A percentile compares a stretch with the other conserved stretches of the same genome.
Conservation (phyloP, 1,140 invertebrate genomes). For the Listronotus oregonensis region DNA sequence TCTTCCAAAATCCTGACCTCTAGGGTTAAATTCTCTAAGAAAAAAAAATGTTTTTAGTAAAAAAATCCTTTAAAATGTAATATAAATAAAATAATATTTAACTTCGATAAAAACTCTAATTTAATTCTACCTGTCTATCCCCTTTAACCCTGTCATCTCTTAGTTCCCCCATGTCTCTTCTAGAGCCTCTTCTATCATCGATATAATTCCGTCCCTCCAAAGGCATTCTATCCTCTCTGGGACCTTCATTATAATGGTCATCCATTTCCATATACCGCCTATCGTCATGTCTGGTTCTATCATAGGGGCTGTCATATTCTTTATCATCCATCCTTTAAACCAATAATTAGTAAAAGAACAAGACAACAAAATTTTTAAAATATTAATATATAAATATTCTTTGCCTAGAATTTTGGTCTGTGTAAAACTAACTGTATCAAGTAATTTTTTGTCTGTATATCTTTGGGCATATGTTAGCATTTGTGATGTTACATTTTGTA, state of each 20-base stretch:
- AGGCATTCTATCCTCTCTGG: slow-evolving; percentile 48
- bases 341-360: background rate
- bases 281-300: slow-evolving; percentile 47
- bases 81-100: too few relatives aligned
- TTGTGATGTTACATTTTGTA: too few relatives aligned
- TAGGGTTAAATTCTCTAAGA: too few relatives aligned
- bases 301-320: slow-evolving; percentile 51
- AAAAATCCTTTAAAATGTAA: too few relatives aligned
- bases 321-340: slow-evolving; percentile 47
- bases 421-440: too few relatives aligned
- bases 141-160: slow-evolving; percentile 46
- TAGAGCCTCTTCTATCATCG: slow-evolving; percentile 45
- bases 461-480: too few relatives aligned
- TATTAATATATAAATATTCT: too few relatives aligned
- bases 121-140: slow-evolving; percentile 35
- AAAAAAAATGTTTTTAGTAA: too few relatives aligned
- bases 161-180: slow-evolving; percentile 51
- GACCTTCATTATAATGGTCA: slow-evolving; percentile 47
- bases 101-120: too few relatives aligned
- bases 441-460: too few relatives aligned
- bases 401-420: too few relatives aligned
- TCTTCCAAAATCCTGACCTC: too few relatives aligned
- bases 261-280: slow-evolving; percentile 50
- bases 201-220: slow-evolving; percentile 45
- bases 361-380: background rate